Evolutionary conservation across 2,113 vertebrate genomes (phyloP).

Genomic region (Oncorhynchus keta): DNA sequence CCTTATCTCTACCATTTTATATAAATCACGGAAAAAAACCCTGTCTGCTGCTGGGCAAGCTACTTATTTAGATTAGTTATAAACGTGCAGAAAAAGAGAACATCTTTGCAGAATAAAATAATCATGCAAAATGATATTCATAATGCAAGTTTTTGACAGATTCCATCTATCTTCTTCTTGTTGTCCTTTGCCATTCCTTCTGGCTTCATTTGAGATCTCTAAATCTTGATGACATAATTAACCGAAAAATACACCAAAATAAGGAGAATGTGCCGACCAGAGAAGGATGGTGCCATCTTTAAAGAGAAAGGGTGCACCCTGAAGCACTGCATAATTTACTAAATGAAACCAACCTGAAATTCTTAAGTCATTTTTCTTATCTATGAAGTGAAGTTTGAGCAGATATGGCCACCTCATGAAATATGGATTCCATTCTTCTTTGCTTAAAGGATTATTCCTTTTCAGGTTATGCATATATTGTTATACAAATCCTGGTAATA

Average conservation of each 20-base stretch:
- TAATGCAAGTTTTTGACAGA: conserved; percentile 99
- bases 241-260: conserved; percentile 84
- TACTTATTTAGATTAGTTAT: conserved; percentile 99
- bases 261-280: conserved; percentile 73
- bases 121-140: conserved; percentile 99
- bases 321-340: conserved; percentile 47
- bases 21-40: conserved; percentile 96
- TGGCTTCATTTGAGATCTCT: conserved; percentile 90
- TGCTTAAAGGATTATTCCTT: conserved; percentile 38
- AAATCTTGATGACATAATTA: conserved; percentile 97
- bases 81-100: conserved; percentile 97
- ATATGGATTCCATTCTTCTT: conserved; percentile 48
- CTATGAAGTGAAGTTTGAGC: conserved; percentile 52
- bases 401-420: conserved; percentile 48
- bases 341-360: conserved; percentile 48
- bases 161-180: conserved; percentile 98
- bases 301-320: conserved; percentile 21
- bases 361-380: conserved; percentile 52
- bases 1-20: conserved; percentile 99
- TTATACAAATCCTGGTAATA: conserved; percentile 23
- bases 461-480: conserved; percentile 25
- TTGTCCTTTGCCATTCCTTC: conserved; percentile 93
- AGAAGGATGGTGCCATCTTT: conserved; percentile 2
- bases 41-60: conserved; percentile 92
- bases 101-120: conserved; percentile 99